Evolutionary conservation across 2,888 invertebrate genomes (phyloP).

Genomic region (Patella caerulea): DNA sequence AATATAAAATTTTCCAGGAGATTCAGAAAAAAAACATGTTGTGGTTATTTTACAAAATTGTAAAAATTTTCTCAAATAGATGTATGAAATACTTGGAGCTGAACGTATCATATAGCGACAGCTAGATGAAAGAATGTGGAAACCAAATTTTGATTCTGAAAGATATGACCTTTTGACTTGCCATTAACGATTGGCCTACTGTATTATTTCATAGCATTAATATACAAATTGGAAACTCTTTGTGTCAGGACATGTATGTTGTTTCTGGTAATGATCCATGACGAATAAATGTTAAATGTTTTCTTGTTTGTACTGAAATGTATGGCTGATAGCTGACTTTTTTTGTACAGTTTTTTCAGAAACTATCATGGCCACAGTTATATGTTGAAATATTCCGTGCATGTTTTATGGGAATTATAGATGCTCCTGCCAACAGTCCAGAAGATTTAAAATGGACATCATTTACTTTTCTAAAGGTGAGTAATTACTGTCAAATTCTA

Average conservation of each 20-base stretch:
- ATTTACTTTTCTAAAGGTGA: constrained; percentile 90
- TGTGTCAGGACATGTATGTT: neutral
- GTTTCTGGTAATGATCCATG: neutral
- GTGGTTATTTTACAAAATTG: too few species aligned
- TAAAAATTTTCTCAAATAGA: too few species aligned
- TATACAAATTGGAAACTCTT: too few species aligned
- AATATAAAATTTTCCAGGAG: neutral
- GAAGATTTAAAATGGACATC: constrained; percentile 95
- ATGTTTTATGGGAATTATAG: constrained; percentile 90
- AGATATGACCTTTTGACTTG: too few species aligned
- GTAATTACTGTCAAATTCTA: neutral
- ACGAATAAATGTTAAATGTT: neutral
- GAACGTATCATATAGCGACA: too few species aligned
- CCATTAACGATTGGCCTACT: too few species aligned
- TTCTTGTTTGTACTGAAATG: neutral
- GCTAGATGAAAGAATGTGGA: too few species aligned
- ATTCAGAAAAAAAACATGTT: too few species aligned
- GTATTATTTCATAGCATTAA: too few species aligned
- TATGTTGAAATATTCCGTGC: constrained; percentile 92
- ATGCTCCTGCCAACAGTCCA: constrained; percentile 85
- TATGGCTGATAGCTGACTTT: neutral
- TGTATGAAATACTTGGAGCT: too few species aligned
- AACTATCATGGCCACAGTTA: constrained; percentile 83
- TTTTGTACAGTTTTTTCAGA: constrained; percentile 59
- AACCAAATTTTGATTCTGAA: too few species aligned